Evolutionary conservation across 1,140 invertebrate species (phyloP), one percentile per base, ranked within the genome.

Genomic region (Thaumetopoea pityocampa): DNA sequence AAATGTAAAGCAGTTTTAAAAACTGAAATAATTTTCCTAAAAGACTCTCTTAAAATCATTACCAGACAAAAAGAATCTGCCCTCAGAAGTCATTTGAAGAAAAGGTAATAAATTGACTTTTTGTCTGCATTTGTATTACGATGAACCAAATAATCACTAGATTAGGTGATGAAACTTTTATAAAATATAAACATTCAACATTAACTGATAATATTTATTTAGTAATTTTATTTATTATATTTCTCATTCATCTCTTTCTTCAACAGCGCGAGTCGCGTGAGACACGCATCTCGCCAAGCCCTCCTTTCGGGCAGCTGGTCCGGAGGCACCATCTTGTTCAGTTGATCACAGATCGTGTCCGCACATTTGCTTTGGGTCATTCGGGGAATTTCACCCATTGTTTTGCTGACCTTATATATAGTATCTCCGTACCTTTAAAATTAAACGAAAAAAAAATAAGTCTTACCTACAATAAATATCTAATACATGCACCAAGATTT

Each of bases 241-340:
- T 58, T 71, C n/a, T 62, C 48, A 14, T 81, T 79, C 76, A 86
- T 86, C 61, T 95, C 89, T 56, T 90, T 92, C 70, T 97, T 98
- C 12, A 98, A 80, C 50, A 93, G 85, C 4, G 95, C 91, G 5
- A 98, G 82, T 37, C 93, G 91, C 0, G 93, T 93, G 5, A 98
- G 86, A 44, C 93, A 92, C 12, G 89, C 87, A 68, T 98, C 96
- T 19, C 96, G 86, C 94, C 96, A 98, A 1, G 86, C 87, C 23
- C 95, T 86, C 44, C 94, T 80, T 38, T 94, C 90, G 23, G 87
- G 87, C 9, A 98, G 79, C 61, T 91, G 88, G 14, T 94, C 89
- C 7, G 96, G 51, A 0, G 96, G 94, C 10, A 93, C 90, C 65
- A 90, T 89, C 6, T 87, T 83, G 46, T 91, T 90, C 12, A 97